A percentile compares a stretch with the other conserved stretches of the same genome.
Conservation (phyloP, 1,140 invertebrate genomes). For the Ectropis grisescens region DNA sequence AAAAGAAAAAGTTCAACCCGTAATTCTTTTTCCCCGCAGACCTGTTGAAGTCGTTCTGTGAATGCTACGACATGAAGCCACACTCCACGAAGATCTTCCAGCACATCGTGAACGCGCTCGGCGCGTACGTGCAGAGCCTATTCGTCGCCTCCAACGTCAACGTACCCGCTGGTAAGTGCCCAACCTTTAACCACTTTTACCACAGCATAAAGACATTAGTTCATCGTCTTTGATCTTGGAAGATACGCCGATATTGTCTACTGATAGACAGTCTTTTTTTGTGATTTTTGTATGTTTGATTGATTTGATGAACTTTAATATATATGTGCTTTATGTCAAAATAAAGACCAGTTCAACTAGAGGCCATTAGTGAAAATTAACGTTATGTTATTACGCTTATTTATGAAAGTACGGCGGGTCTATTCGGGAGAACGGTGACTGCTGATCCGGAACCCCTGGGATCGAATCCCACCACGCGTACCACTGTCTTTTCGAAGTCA, state of each 20-base stretch:
- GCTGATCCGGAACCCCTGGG: too few species aligned
- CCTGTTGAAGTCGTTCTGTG: conserved; percentile 91
- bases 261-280: not conserved
- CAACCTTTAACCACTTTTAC: not conserved
- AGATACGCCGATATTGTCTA: not conserved
- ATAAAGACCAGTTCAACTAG: too few species aligned
- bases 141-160: conserved; percentile 77
- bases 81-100: conserved; percentile 94
- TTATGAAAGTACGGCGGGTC: too few species aligned
- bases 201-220: not conserved
- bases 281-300: too few species aligned
- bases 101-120: conserved; percentile 95
- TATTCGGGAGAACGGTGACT: too few species aligned
- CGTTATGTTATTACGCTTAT: too few species aligned
- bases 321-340: too few species aligned
- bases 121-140: conserved; percentile 94
- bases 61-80: conserved; percentile 94
- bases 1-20: too few species aligned
- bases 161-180: conserved; percentile 39
- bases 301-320: too few species aligned
- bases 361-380: too few species aligned
- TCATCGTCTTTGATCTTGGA: not conserved
- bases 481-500: too few species aligned
- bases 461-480: too few species aligned
- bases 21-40: conserved; percentile 58